Evolutionary conservation across 1,140 invertebrate genomes (phyloP).

Genomic region (Bursaphelenchus mucronatus): DNA sequence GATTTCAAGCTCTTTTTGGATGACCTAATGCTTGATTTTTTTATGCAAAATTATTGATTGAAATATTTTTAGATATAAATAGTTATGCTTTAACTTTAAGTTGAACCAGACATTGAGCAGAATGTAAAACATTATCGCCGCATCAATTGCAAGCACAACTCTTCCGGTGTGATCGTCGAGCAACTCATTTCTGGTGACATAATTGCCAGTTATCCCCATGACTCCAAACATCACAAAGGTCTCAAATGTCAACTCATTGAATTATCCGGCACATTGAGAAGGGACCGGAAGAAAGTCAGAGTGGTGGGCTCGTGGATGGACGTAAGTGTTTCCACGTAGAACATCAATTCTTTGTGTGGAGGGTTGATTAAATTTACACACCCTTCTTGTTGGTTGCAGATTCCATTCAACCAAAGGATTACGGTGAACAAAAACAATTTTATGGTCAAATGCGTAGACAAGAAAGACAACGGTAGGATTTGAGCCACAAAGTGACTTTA

Average conservation of each 20-base stretch:
- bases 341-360: too few relatives aligned
- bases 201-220: conserved; percentile 23
- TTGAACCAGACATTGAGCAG: conserved; percentile 15
- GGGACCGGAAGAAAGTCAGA: conserved; percentile 17
- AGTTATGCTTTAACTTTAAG: conserved; percentile 17
- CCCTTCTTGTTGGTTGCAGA: conserved; percentile 23
- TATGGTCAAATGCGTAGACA: conserved; percentile 25
- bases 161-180: conserved; percentile 8
- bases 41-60: too few relatives aligned
- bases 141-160: conserved; percentile 19
- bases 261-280: conserved; percentile 20
- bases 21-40: background rate
- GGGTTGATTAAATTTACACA: background rate
- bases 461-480: conserved; percentile 7
- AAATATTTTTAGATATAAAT: too few relatives aligned
- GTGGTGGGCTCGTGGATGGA: conserved; percentile 19
- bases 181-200: conserved; percentile 27
- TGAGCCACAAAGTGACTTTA: background rate
- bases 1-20: background rate
- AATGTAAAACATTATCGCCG: conserved; percentile 24
- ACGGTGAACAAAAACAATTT: conserved; percentile 34
- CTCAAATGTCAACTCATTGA: conserved; percentile 15
- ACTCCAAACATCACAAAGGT: conserved; percentile 6
- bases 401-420: conserved; percentile 19
- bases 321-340: background rate